Base-by-base conservation (phyloP, 2,797 vertebrate species). In the Characodon lateralis region DNA sequence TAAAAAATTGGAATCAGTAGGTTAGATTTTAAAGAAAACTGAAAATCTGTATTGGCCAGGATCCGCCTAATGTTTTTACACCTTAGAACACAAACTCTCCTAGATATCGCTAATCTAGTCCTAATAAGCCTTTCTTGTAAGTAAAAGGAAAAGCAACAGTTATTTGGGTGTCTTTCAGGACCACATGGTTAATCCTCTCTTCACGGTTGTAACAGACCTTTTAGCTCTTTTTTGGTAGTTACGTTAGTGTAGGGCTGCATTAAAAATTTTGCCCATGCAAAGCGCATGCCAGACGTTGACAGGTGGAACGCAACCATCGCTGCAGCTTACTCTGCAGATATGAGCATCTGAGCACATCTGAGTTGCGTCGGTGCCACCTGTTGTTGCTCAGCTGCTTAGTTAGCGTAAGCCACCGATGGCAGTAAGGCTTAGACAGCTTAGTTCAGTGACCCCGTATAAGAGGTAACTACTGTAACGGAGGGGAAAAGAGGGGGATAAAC, bases 341-440 rank as follows among this genome's bases (percentile, higher is more conserved):
- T 66, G 56, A 83, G 66, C 81, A 80, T 76, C 74, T 74, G 77
- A 83, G 68, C 76, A 83, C 78, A 88, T 85, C 71, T 69, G 79
- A 84, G 84, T 85, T 59, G 78, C 48, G 74, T 59, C 56, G 51
- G 74, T 85, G 75, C 90, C 91, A 94, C 91, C 92, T 94, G 91
- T 79, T 93, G 87, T 63, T 87, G 70, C 87, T 83, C 92, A 87
- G 87, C 88, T 92, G 81, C 93, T 94, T 94, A 93, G 86, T 86
- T 92, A 92, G 89, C 88, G 90, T 95, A 92, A 94, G 89, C 90
- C 85, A 83, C 78, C 3, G 75, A 84, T 84, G 86, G 81, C 78
- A 88, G 87, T 83, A 93, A 91, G 93, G 91, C 92, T 93, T 87
- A 84, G 79, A 88, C 83, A 91, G 90, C 89, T 94, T 93, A 93